Conservation (phyloP, 2,113 vertebrate species). For the Eulemur rufifrons region DNA sequence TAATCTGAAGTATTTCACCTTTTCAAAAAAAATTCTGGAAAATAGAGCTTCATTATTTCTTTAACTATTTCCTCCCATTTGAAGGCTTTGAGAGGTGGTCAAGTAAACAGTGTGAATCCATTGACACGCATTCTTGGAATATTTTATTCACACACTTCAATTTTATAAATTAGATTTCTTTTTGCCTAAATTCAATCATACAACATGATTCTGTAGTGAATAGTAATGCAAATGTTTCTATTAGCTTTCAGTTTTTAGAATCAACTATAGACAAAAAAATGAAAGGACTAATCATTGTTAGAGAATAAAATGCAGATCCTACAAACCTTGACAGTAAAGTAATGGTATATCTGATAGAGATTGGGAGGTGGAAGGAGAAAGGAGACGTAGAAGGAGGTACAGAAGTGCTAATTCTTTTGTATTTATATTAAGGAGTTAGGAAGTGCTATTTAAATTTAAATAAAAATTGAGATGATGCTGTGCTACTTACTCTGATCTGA, state of each 20-base stretch:
- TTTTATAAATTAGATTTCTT: background rate
- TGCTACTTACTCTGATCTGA: background rate
- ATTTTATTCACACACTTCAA: background rate
- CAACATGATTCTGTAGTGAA: background rate
- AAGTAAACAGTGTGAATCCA: background rate
- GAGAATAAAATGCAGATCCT: background rate
- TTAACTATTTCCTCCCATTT: background rate
- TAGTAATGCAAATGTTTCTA: background rate
- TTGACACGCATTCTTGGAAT: background rate
- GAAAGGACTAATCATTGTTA: background rate
- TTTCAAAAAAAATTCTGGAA: background rate
- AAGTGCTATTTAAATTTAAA: background rate
- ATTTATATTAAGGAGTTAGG: background rate
- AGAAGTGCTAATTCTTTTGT: background rate
- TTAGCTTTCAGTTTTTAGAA: constrained; percentile 25
- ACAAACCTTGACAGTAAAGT: background rate
- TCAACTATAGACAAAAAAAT: background rate
- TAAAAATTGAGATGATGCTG: background rate
- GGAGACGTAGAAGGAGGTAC: background rate
- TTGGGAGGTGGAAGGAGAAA: background rate
- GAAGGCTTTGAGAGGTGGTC: background rate
- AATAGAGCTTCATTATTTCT: background rate
- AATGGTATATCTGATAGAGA: background rate
- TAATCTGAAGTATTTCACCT: background rate
- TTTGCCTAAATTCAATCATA: background rate